Evolutionary conservation across 2,888 invertebrate species (phyloP).

Genomic region (Endotricha flammealis): DNA sequence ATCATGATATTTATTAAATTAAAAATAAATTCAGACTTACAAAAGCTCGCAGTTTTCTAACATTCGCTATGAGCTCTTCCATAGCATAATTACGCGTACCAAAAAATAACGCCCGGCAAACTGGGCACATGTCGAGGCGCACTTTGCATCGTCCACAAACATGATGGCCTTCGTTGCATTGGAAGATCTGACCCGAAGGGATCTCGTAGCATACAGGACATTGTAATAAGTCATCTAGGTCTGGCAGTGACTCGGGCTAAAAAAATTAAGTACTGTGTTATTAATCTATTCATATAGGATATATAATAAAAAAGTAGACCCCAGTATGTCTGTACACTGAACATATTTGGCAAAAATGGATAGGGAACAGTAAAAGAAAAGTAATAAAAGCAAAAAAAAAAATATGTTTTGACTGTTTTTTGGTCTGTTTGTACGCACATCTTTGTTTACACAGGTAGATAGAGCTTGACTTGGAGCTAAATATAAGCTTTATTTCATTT

Average conservation of each 20-base stretch:
- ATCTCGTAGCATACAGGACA: slow-evolving; percentile 79
- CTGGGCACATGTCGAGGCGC: slow-evolving; percentile 69
- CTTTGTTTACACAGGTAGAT: no score
- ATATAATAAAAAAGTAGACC: no score
- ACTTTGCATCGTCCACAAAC: slow-evolving; percentile 71
- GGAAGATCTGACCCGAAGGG: slow-evolving; percentile 64
- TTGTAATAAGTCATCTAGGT: slow-evolving; percentile 74
- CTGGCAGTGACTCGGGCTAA: slow-evolving; percentile 58
- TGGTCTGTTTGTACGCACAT: no score
- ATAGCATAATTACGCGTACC: slow-evolving; percentile 76
- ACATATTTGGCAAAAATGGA: no score
- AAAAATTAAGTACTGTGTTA: no score
- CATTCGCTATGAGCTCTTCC: slow-evolving; percentile 72
- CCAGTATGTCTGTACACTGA: no score
- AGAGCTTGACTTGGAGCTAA: no score
- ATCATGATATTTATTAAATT: slow-evolving; percentile 2
- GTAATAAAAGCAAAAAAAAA: no score
- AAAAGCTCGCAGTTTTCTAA: slow-evolving; percentile 61
- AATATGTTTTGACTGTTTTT: no score
- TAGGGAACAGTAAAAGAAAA: no score
- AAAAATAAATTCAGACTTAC: slow-evolving; percentile 42
- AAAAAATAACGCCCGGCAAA: slow-evolving; percentile 70
- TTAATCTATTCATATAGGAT: no score
- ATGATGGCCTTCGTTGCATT: slow-evolving; percentile 78
- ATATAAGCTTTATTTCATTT: no score